Conservation (phyloP, 2,113 vertebrate genomes). For the Pardalotus punctatus region DNA sequence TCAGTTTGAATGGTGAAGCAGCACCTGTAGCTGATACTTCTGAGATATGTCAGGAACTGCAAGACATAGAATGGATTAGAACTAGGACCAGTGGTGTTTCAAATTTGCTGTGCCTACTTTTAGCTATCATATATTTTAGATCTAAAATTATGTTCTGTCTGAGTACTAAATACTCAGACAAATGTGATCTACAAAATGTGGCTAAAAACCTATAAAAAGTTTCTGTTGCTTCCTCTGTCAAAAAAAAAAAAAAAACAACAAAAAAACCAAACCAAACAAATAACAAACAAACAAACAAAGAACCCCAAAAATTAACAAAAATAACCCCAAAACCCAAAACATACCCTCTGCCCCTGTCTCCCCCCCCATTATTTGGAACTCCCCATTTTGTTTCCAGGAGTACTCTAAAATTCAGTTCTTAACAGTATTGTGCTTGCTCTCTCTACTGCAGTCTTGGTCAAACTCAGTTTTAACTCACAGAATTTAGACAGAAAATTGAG, state of each 20-base stretch:
- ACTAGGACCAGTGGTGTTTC: neutral
- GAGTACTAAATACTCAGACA: neutral
- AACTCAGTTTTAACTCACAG: neutral
- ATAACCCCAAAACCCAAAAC: too few relatives aligned
- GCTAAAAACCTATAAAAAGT: neutral
- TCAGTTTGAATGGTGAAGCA: neutral
- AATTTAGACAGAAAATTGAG: neutral
- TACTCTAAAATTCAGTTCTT: neutral
- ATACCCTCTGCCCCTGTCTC: fast-evolving
- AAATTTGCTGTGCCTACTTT: neutral
- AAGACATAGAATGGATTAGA: neutral
- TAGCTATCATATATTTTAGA: neutral
- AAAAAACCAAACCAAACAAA: too few relatives aligned
- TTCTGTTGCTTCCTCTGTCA: neutral
- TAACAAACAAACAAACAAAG: too few relatives aligned
- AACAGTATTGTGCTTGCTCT: neutral
- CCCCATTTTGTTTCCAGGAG: neutral
- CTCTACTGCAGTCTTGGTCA: neutral
- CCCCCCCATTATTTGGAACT: neutral
- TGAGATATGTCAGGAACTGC: neutral
- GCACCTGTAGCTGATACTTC: neutral
- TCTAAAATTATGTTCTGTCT: neutral
- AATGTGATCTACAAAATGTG: neutral
- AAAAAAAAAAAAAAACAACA: neutral
- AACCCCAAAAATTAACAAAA: too few relatives aligned